These are phyloP conservation scores for Pogonomyrmex californicus DNA, from an alignment of 1,140 invertebrate species.

Conservation along the genomic window DNA sequence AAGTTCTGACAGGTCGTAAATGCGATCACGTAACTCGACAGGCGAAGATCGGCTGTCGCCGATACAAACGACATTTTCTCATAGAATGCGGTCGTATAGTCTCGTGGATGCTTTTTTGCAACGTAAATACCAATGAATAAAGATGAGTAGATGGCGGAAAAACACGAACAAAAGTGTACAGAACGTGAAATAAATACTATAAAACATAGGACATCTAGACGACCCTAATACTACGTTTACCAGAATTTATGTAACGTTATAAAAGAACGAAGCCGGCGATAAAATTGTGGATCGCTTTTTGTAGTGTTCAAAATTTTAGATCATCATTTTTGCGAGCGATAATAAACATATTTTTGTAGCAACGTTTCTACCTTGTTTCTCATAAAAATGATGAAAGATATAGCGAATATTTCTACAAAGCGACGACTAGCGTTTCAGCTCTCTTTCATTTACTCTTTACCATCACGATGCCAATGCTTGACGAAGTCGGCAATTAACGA, in stretches of 20 bases:
- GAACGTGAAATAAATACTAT: slow-evolving; percentile 5
- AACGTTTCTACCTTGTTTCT: not conserved
- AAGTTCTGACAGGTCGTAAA: slow-evolving; percentile 12
- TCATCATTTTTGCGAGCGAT: not conserved
- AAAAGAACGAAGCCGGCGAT: not conserved
- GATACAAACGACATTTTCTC: not conserved
- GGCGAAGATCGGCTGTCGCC: not conserved
- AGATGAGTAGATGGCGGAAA: not conserved
- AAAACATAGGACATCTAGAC: slow-evolving; percentile 7
- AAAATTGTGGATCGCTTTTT: slow-evolving; percentile 3
- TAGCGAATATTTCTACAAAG: slow-evolving; percentile 36
- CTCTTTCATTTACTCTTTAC: not conserved
- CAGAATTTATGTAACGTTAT: not conserved
- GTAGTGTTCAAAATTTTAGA: not conserved
- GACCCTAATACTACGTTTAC: not conserved
- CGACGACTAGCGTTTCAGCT: not conserved
- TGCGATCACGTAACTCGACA: slow-evolving; percentile 19
- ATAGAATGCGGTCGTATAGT: not conserved
- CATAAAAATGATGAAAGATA: slow-evolving; percentile 2
- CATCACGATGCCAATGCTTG: slow-evolving; percentile 15
- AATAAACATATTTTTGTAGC: not conserved
- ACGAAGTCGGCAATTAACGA: slow-evolving; percentile 49
- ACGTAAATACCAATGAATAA: not conserved
- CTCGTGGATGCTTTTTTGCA: not conserved
- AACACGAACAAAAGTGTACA: not conserved